Evolutionary conservation across 2,888 invertebrate species (phyloP).

Genomic region (Polydrusus tereticollis): DNA sequence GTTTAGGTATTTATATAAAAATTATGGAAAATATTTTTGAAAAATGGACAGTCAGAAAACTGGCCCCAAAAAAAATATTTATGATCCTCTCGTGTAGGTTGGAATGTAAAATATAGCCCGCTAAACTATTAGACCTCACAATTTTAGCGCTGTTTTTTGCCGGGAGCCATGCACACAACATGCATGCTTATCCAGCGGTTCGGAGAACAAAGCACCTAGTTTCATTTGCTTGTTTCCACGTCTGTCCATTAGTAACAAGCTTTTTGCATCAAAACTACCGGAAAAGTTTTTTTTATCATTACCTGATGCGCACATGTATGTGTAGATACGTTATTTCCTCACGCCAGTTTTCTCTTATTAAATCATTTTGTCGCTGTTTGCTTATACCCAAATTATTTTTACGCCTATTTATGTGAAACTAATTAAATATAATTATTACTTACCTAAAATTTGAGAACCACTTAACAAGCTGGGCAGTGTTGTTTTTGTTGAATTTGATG

Average conservation of each 20-base stretch:
- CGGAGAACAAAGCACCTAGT: slow-evolving; percentile 16
- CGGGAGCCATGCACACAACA: slow-evolving; percentile 18
- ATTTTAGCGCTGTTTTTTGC: slow-evolving; percentile 12
- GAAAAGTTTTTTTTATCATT: slow-evolving; percentile 13
- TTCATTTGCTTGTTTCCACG: slow-evolving; percentile 29
- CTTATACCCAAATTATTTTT: no score
- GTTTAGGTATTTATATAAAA: no score
- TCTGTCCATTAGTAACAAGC: slow-evolving; percentile 6
- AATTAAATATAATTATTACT: slow-evolving; percentile 66
- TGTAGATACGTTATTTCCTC: neutral
- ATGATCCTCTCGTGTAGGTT: no score
- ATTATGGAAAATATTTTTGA: no score
- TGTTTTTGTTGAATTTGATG: slow-evolving; percentile 99
- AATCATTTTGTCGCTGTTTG: no score
- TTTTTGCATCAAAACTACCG: slow-evolving; percentile 26
- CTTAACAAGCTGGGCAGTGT: slow-evolving; percentile 99
- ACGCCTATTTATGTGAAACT: neutral
- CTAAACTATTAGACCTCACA: slow-evolving; percentile 20
- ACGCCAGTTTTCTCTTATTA: no score
- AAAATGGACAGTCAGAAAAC: no score
- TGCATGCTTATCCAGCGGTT: slow-evolving; percentile 19
- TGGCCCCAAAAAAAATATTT: no score
- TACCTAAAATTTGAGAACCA: slow-evolving; percentile 99
- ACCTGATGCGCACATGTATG: slow-evolving; percentile 1
- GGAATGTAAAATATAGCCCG: neutral